Evolutionary conservation across 1,140 invertebrate genomes (phyloP).

Genomic region (Drosophila burlai): DNA sequence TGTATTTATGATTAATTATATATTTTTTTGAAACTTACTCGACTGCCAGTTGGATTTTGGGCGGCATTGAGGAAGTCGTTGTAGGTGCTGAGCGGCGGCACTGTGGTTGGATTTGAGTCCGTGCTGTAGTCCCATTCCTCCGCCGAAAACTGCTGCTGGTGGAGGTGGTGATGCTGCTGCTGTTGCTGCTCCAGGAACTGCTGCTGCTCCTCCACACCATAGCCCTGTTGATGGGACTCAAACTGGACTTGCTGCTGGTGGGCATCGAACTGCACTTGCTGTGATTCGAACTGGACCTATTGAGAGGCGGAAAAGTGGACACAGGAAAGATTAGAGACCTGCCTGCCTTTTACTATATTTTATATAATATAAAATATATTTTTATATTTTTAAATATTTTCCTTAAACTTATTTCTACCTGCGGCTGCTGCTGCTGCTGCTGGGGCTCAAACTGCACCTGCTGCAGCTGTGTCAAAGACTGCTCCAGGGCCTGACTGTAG

Average conservation of each 20-base stretch:
- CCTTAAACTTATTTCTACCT: neutral
- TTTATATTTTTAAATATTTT: neutral
- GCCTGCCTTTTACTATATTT: too few relatives aligned
- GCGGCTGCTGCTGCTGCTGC: neutral
- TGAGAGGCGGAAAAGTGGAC: neutral
- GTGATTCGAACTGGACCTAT: neutral
- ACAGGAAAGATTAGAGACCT: too few relatives aligned
- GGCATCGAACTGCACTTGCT: neutral
- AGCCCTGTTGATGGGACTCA: conserved; percentile 53
- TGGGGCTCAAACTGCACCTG: neutral
- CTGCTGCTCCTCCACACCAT: conserved; percentile 13
- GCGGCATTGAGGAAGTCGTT: conserved; percentile 56
- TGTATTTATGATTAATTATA: neutral
- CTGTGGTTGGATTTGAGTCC: neutral
- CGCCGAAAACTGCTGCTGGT: conserved; percentile 3
- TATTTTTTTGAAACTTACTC: conserved; percentile 39
- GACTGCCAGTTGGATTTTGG: conserved; percentile 42
- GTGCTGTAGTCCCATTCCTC: conserved; percentile 7
- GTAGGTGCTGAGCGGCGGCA: conserved; percentile 25
- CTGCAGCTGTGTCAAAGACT: conserved; percentile 5
- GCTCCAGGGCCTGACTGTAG: conserved; percentile 13
- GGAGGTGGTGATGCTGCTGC: neutral
- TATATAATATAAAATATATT: neutral
- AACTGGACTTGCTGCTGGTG: conserved; percentile 32
- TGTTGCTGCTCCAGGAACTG: conserved; percentile 7